Base-by-base conservation (phyloP, 2,113 vertebrate species). In the Varanus salvator region DNA sequence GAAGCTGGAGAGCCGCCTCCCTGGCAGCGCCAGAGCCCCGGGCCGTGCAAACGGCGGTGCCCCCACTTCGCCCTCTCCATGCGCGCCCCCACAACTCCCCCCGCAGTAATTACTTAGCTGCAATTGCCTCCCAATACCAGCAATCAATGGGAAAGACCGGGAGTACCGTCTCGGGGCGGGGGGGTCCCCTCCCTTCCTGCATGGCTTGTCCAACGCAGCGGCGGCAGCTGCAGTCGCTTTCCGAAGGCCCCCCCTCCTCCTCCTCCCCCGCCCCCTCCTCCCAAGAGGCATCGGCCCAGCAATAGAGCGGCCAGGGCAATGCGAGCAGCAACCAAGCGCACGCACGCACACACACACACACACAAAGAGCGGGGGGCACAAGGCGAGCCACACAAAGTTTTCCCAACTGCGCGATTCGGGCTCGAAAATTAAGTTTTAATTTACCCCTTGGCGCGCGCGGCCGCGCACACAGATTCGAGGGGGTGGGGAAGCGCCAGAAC, bases 31-130 rank as follows among this genome's bases (percentile, higher is more conserved):
- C 91, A 89, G 81, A 84, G 77, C 86, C 91, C 90, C 94, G 91
- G 92, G 91, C 72, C 87, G 86, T 88, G 90, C 93, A 77, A 90
- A 93, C 85, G 66, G 89, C 57, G 80, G 93, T 92, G 87, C 52
- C 23, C 6, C 52, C 34, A 5, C 23, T 84, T 90, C 90, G 60
- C 77, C 90, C 82, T 80, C 77, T 90, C 64, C 64, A 66, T 54
- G 89, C 77, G 90, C 85, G 19, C 72, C 29, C 90, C 87, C 75
- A 84, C 88, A 75, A 64, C 87, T 87, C 90, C 50, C 14, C 87
- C 87, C 90, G 48, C 72, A 75, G 54, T 34, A 4, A 52, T 78
- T 25, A 54, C 77, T 82, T 71, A 31, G n/a, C 31, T 34, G 81
- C 57, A 3, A 23, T 50, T 57, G 25, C 76, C 21, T 68, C 44